phyloP scores from a whole-genome alignment of 2,888 invertebrate genomes.

The Chrysopilus asiliformis region DNA sequence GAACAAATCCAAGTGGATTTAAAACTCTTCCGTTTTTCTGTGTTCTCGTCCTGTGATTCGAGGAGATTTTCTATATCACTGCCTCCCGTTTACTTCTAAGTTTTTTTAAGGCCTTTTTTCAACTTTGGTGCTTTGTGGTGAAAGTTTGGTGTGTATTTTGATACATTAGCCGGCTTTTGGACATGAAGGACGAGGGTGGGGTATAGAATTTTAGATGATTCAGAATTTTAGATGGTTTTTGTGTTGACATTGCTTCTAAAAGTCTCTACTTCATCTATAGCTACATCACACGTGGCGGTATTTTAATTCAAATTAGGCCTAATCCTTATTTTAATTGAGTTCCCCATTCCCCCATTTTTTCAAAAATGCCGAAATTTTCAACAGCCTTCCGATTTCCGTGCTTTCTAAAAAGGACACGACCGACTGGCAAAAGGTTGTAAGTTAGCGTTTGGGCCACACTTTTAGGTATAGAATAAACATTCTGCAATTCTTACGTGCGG shows the following conservation, averaged over 20 bases:
- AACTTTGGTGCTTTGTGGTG: not conserved
- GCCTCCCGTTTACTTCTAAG: not conserved
- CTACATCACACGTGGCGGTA: slow-evolving; percentile 13
- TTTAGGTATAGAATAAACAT: too few species aligned
- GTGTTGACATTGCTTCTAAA: too few species aligned
- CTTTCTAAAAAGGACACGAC: too few species aligned
- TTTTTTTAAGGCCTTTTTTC: not conserved
- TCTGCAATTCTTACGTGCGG: too few species aligned
- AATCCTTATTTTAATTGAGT: slow-evolving; percentile 28
- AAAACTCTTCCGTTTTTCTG: slow-evolving; percentile 18
- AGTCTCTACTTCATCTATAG: slow-evolving; percentile 3
- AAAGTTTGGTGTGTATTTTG: too few species aligned
- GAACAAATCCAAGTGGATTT: slow-evolving; percentile 35
- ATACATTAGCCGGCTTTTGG: too few species aligned
- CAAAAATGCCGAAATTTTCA: too few species aligned
- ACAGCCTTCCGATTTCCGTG: too few species aligned
- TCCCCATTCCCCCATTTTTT: too few species aligned
- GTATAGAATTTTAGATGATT: slow-evolving; percentile 1
- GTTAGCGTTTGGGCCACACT: too few species aligned
- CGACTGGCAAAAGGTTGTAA: too few species aligned
- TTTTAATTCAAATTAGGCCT: slow-evolving; percentile 28
- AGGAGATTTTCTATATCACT: slow-evolving; percentile 1
- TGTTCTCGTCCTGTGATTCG: slow-evolving; percentile 7
- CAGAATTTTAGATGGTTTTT: too few species aligned
- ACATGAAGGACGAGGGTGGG: slow-evolving; percentile 2